Base-by-base conservation (phyloP, 2,888 invertebrate genomes). In the Xestia xanthographa region DNA sequence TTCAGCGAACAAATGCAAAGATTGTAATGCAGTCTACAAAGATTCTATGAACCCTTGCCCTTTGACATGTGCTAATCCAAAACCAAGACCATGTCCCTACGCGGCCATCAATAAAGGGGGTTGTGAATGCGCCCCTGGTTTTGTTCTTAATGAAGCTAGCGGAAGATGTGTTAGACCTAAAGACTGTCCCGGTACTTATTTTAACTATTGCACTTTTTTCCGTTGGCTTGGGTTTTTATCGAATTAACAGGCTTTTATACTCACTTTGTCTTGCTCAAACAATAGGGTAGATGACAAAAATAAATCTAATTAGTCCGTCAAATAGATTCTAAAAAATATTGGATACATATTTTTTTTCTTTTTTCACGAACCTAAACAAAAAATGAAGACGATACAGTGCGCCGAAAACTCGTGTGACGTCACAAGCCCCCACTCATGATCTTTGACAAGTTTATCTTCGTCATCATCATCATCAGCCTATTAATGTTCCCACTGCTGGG, bases 31-130 rank as follows among this genome's bases (percentile, higher is more conserved):
- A 20, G 70, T 71, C 17, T 80, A 45, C 43, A 70, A 43, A 75
- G 6, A 60, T 29, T 83, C 84, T 48, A 86, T 77, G 0, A 83
- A 75, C 53, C 81, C 86, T 1, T 89, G 87, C 62, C 86, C 85
- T 0, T 56, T 66, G 29, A 86, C 86, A 22, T 88, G 89, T 67
- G 66, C 29, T 1, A 34, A 86, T 22, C 88, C 89, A 26, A 66
- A 84, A 2, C 85, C 86, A 5, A 48, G 68, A 17, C 65, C 65
- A 20, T 87, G 89, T 77, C 8, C 38, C 12, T 73, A 43, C n/a
- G 48, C 20, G 56, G 80, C 80, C 50, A 0, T 20, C 2, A n/a
- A 65, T 14, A 60, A 60, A 56, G n/a, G 38, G 20, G 84, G 81
- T 22, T 84, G 84, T 26, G 84, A 84, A 68, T 84, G 84, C 38